Conservation (phyloP, 2,113 vertebrate genomes). For the Gambusia holbrooki region DNA sequence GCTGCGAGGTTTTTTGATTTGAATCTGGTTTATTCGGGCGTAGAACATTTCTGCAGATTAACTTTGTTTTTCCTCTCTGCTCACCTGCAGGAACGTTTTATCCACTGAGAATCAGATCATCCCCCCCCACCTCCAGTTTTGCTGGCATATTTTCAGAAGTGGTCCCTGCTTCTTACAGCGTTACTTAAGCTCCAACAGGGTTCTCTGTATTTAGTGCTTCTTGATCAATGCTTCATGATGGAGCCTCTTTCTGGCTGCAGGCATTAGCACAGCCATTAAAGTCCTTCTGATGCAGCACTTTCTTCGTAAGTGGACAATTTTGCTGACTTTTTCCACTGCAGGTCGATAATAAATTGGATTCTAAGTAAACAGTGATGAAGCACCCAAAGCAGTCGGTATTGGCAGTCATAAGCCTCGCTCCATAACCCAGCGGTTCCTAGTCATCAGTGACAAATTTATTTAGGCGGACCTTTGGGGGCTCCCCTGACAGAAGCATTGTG, state of each 20-base stretch:
- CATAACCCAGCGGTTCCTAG: constrained; percentile 52
- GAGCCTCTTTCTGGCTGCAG: constrained; percentile 50
- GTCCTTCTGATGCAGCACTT: constrained; percentile 74
- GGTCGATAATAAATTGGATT: constrained; percentile 72
- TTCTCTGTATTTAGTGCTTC: constrained; percentile 51
- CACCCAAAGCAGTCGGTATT: constrained; percentile 59
- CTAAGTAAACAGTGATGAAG: constrained; percentile 77
- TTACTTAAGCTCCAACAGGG: constrained; percentile 5
- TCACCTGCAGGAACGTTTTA: constrained; percentile 38
- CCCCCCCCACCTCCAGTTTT: not conserved
- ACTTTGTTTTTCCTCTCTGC: constrained; percentile 21
- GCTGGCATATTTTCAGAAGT: not conserved
- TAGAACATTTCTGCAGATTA: constrained; percentile 41
- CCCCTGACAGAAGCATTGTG: constrained; percentile 49
- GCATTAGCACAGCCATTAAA: constrained; percentile 60
- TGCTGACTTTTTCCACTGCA: constrained; percentile 63
- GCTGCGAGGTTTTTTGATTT: constrained; percentile 30
- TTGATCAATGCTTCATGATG: constrained; percentile 59
- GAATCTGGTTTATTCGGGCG: constrained; percentile 49
- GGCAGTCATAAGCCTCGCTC: constrained; percentile 61
- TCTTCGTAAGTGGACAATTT: constrained; percentile 61
- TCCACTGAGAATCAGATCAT: constrained; percentile 14
- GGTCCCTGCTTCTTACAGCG: constrained; percentile 13
- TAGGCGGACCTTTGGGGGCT: constrained; percentile 38
- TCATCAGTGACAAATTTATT: constrained; percentile 68